A percentile compares a stretch with the other conserved stretches of the same genome.
Conservation (phyloP, 2,113 vertebrate genomes). For the Verasper variegatus region DNA sequence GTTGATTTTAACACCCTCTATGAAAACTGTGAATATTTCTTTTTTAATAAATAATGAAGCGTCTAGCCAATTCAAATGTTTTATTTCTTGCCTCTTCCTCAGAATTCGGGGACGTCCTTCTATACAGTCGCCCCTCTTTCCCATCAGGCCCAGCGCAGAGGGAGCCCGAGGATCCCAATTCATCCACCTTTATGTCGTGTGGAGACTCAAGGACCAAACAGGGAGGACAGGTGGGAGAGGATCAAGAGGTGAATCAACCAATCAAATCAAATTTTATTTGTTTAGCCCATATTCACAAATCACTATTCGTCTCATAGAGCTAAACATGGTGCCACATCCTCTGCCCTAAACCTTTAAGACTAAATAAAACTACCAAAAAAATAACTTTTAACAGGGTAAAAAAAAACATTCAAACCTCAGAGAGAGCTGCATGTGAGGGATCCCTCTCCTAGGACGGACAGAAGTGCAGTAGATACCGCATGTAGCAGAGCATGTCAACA, state of each 20-base stretch:
- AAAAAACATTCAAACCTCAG: too few relatives aligned
- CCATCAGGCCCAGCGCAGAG: slow-evolving; percentile 87
- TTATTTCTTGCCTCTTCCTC: slow-evolving; percentile 7
- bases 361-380: too few relatives aligned
- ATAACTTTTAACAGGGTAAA: too few relatives aligned
- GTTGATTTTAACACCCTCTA: background rate
- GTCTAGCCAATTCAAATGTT: background rate
- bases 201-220: slow-evolving; percentile 87
- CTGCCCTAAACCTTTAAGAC: too few relatives aligned
- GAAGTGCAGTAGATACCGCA: too few relatives aligned
- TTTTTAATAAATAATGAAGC: background rate
- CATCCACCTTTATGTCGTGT: slow-evolving; percentile 89
- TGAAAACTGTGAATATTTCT: background rate
- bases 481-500: too few relatives aligned
- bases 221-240: slow-evolving; percentile 79
- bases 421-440: too few relatives aligned
- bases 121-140: slow-evolving; percentile 93
- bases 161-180: slow-evolving; percentile 86
- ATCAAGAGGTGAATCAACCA: slow-evolving; percentile 83
- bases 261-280: background rate
- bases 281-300: too few relatives aligned
- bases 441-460: too few relatives aligned
- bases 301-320: too few relatives aligned
- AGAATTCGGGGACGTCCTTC: slow-evolving; percentile 88
- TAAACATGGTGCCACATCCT: too few relatives aligned